phyloP scores from a whole-genome alignment of 2,113 vertebrate species.

The Aythya baeri region DNA sequence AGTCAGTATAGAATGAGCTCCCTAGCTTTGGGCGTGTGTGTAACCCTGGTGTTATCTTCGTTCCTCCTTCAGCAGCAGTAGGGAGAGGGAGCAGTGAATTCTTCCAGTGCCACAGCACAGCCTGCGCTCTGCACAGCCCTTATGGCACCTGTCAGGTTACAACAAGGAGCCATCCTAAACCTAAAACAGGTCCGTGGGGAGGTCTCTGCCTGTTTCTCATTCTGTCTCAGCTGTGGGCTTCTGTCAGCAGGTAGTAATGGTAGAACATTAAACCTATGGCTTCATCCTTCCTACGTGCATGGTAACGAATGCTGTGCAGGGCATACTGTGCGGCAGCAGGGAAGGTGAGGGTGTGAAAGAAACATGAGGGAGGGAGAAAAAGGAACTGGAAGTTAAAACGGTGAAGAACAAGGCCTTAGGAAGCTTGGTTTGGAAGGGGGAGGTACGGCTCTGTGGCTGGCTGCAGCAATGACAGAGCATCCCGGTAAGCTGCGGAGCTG shows the following conservation, averaged over 20 bases:
- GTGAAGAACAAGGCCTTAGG: background rate
- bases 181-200: background rate
- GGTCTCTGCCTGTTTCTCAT: rapidly evolving
- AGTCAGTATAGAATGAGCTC: background rate
- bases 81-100: background rate
- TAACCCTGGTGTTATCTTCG: background rate
- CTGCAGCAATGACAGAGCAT: background rate
- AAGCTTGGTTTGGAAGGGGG: background rate
- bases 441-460: too few relatives aligned
- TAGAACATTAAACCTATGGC: background rate
- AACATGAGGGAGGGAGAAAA: background rate
- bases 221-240: background rate
- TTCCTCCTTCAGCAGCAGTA: background rate
- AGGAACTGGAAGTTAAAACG: background rate
- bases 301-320: background rate
- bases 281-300: rapidly evolving
- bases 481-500: background rate
- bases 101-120: background rate
- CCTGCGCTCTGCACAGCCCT: background rate
- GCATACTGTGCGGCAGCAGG: background rate
- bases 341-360: background rate
- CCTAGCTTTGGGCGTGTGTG: background rate
- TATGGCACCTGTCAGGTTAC: background rate
- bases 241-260: background rate
- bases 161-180: background rate